Base-by-base conservation (phyloP, 2,888 invertebrate species). In the Leptura quadrifasciata region DNA sequence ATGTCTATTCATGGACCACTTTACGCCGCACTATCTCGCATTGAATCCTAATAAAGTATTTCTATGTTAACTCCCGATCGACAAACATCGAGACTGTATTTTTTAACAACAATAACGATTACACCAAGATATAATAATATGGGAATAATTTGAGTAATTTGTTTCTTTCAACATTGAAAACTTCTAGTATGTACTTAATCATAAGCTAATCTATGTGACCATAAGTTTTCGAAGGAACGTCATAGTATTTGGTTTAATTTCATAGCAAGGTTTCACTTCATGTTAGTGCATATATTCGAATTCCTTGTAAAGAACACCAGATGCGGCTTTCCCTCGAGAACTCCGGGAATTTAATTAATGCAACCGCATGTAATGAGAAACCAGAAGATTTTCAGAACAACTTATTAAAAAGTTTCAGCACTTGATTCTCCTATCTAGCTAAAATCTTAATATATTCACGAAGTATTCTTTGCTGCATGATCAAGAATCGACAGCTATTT, bases 321-420 rank as follows among this genome's bases (percentile, higher is more conserved):
- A 47, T 72, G 63, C 52, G 72, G 27, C 55, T 39, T 72, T 63
- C 63, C 72, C 61, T 21, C 31, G 20, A 18, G 24, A 72, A 52
- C 55, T 31, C 61, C 24, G 17, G 70, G 63, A 72, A 72, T 72
- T 61, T 72, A 72, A 72, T 72, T 72, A 72, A 64, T 72, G 72
- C 63, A 63, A 27, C 72, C 63, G 72, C 72, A 52, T 61, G 54
- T 63, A 72, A 63, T 72, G 72, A 72, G 63, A 58, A 63, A 31
- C 54, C 24, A 17, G 58, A 39, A 69, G 57, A 69, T 69, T 69
- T 68, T 58, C 54, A 15, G 58, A 21, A 63, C 63, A 54, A 58
- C 60, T 60, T 71, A 71, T 60, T 60, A 71, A 71, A 71, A 71
- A 60, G 21, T 71, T 60, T 39, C 27, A 15, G 60, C 18, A 39